A percentile compares a stretch with the other conserved stretches of the same genome.
Conservation (phyloP, 2,888 invertebrate genomes). For the Diplazon laetatorius region DNA sequence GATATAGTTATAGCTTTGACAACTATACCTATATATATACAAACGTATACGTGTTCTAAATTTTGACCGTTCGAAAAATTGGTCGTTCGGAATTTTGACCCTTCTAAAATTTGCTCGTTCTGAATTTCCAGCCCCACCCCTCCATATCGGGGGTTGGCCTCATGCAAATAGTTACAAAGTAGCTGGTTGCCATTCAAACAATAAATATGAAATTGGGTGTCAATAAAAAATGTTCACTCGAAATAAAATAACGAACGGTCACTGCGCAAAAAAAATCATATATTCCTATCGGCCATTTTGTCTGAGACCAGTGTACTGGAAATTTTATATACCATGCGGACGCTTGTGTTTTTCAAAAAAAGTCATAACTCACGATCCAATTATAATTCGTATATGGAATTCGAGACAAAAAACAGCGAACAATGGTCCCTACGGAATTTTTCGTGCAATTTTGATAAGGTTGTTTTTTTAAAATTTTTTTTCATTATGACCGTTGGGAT, state of each 20-base stretch:
- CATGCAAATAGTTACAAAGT: too few species aligned
- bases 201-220: too few species aligned
- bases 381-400: not conserved
- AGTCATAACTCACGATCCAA: not conserved
- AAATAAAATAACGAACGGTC: not conserved
- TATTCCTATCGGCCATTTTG: not conserved
- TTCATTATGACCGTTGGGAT: slow-evolving; percentile 21
- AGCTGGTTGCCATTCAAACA: too few species aligned
- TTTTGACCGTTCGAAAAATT: too few species aligned
- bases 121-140: too few species aligned
- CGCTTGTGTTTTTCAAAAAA: not conserved
- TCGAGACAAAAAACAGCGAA: not conserved
- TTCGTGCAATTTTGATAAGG: slow-evolving; percentile 21
- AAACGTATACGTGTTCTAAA: too few species aligned
- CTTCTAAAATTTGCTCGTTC: too few species aligned
- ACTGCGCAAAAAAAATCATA: not conserved
- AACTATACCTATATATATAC: too few species aligned
- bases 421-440: not conserved
- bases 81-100: too few species aligned
- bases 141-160: too few species aligned
- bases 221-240: too few species aligned
- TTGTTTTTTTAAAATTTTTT: not conserved
- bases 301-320: not conserved
- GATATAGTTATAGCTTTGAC: too few species aligned
- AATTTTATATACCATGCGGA: not conserved